Evolutionary conservation across 2,113 vertebrate genomes (phyloP).

Genomic region (Calypte anna): DNA sequence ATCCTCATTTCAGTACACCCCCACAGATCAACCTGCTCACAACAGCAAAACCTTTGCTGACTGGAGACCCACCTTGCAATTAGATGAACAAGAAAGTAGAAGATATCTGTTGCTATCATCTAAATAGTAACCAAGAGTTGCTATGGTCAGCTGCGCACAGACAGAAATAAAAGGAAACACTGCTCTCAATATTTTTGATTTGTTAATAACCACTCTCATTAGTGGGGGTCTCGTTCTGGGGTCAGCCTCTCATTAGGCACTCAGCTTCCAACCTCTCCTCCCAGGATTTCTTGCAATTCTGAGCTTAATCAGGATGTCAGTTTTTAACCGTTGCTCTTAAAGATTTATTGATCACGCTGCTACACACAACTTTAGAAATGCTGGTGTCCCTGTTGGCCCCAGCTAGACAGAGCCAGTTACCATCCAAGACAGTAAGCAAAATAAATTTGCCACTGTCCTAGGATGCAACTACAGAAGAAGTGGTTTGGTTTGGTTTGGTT

Average conservation of each 20-base stretch:
- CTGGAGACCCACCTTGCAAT: background rate
- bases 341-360: background rate
- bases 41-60: background rate
- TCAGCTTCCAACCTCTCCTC: background rate
- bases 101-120: background rate
- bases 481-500: background rate
- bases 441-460: background rate
- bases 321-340: background rate
- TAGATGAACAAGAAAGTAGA: background rate
- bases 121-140: background rate
- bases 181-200: background rate
- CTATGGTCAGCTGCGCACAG: background rate
- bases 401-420: background rate
- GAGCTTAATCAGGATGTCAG: background rate
- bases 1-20: background rate
- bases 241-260: background rate
- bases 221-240: background rate
- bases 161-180: background rate
- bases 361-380: fast-evolving
- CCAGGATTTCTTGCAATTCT: background rate
- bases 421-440: background rate
- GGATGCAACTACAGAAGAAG: background rate
- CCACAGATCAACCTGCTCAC: fast-evolving
- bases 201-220: background rate
- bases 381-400: background rate